Evolutionary conservation across 2,888 invertebrate genomes (phyloP).

Genomic region (Synanthedon vespiformis): DNA sequence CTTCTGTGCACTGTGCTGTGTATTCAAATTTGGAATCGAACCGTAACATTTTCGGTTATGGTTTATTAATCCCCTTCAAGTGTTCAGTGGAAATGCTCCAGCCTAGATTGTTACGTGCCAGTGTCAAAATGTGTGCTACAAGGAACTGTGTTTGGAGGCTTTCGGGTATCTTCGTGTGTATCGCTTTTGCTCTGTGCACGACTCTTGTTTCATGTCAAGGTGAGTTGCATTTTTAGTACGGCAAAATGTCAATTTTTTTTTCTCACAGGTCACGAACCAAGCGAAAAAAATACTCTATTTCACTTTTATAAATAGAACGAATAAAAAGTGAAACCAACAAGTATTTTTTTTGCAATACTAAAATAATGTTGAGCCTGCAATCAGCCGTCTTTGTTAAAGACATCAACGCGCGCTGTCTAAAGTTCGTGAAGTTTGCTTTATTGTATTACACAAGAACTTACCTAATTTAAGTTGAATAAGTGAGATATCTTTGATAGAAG

Average conservation of each 20-base stretch:
- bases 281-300: not conserved
- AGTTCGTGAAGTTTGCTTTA: too few relatives aligned
- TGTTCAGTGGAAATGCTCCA: constrained; percentile 49
- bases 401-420: constrained; percentile 26
- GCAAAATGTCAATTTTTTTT: not conserved
- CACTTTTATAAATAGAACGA: not conserved
- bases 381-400: constrained; percentile 18
- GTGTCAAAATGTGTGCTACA: constrained; percentile 30
- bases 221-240: constrained; percentile 24
- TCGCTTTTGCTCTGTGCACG: constrained; percentile 26
- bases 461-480: not conserved
- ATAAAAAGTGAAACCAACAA: not conserved
- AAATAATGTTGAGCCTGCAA: not conserved
- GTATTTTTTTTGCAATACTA: not conserved
- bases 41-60: constrained; percentile 1
- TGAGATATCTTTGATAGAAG: not conserved
- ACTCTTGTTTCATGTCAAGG: constrained; percentile 56
- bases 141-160: constrained; percentile 16
- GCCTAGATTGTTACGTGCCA: constrained; percentile 51
- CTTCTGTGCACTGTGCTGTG: constrained; percentile 8
- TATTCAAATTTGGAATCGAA: not conserved
- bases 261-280: constrained; percentile 3
- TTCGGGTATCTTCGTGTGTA: constrained; percentile 21
- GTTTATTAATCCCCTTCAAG: constrained; percentile 22
- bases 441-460: too few relatives aligned